These are phyloP conservation scores for Eutrigla gurnardus DNA, from an alignment of 2,797 vertebrate genomes.

Conservation along the genomic window DNA sequence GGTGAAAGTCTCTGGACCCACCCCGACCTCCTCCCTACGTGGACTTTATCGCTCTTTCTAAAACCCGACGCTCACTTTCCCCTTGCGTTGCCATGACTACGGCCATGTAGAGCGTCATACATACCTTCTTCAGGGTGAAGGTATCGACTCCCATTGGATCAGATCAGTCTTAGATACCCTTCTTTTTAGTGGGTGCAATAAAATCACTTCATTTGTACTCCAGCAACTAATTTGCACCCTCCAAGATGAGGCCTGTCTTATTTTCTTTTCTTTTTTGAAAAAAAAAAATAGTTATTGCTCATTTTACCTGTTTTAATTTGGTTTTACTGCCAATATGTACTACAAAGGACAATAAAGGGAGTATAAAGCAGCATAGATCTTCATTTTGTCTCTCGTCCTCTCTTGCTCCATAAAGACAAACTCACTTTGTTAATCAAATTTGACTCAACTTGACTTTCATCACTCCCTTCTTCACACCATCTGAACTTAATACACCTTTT, in stretches of 20 bases:
- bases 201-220: conserved; percentile 40
- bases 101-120: background rate
- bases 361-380: background rate
- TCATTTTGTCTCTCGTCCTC: background rate
- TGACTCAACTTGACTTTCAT: conserved; percentile 23
- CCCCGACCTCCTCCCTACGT: no score
- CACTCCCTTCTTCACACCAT: background rate
- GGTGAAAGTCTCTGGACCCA: background rate
- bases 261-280: conserved; percentile 8
- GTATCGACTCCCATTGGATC: conserved; percentile 12
- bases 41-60: background rate
- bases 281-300: conserved; percentile 14
- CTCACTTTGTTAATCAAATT: conserved; percentile 36
- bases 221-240: conserved; percentile 42
- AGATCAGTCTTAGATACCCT: background rate
- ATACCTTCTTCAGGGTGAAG: background rate
- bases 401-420: conserved; percentile 24
- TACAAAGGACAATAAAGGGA: background rate
- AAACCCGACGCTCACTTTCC: background rate
- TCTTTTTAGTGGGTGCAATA: conserved; percentile 43
- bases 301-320: conserved; percentile 28
- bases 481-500: conserved; percentile 40
- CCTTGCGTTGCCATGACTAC: background rate
- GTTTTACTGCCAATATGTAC: conserved; percentile 20
- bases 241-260: conserved; percentile 3